Conservation (phyloP, 2,888 invertebrate genomes). For the Schizaphis graminum region DNA sequence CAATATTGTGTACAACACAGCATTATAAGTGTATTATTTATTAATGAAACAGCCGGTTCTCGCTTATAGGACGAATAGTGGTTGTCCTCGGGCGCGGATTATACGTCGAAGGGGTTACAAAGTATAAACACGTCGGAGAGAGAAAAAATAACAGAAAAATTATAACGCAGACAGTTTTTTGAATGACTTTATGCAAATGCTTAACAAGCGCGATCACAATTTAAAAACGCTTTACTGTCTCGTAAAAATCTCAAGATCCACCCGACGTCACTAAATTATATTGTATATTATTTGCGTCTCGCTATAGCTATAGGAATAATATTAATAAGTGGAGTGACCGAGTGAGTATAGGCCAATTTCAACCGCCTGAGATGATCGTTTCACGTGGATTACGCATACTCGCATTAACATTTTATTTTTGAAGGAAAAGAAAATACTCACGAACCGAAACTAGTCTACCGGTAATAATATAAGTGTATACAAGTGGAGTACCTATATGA, state of each 20-base stretch:
- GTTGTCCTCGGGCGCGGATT: constrained; percentile 8
- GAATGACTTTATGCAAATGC: constrained; percentile 46
- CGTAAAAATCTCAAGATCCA: background rate
- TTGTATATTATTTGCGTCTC: background rate
- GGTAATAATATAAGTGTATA: background rate
- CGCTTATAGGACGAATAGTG: background rate
- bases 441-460: constrained; percentile 25
- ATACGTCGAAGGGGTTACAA: background rate
- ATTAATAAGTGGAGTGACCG: background rate
- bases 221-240: constrained; percentile 35
- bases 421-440: background rate
- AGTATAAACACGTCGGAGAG: background rate
- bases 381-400: constrained; percentile 24
- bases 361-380: background rate
- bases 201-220: background rate
- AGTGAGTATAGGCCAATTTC: background rate
- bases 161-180: constrained; percentile 16
- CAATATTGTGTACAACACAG: background rate
- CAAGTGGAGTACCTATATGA: background rate
- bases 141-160: constrained; percentile 4
- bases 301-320: background rate
- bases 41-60: constrained; percentile 47
- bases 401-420: background rate
- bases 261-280: background rate
- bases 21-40: background rate